Base-by-base conservation (phyloP, 2,113 vertebrate genomes). In the Gavialis gangeticus region DNA sequence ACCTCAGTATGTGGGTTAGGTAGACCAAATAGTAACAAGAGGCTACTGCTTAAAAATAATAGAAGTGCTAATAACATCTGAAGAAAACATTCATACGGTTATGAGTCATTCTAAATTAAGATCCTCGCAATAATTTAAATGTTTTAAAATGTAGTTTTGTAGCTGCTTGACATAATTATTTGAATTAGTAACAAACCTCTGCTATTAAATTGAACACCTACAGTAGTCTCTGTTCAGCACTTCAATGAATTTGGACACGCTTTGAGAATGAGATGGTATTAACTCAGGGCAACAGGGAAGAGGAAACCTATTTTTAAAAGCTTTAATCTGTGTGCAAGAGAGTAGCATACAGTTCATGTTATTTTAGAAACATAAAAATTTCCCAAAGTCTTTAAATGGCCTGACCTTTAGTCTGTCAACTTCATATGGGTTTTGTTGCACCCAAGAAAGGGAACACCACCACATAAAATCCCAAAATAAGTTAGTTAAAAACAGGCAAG, bases 401-500 rank as follows among this genome's bases (percentile, higher is more conserved):
- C 62, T 84, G 34, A 62, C 24, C 17, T 66, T 89, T 89, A 15
- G 28, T 89, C 77, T 84, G 56, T 54, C 24, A 24, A 69, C 89
- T 93, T 89, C 7, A 64, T 37, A 62, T 37, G 8, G 56, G 17
- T 21, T 94, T 92, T 89, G 56, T 88, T 91, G 14, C 57, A 27
- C 85, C 85, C 55, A 92, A 22, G 58, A 88, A 89, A 91, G 34
- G 22, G 13, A 92, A 66, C 75, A 19, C 27, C 3, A 25, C 6
- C 2, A 78, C 71, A 24, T 84, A 91, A 85, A n/a, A 28, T 78
- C 58, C 34, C 6, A 56, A 90, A 93, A 94, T 90, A 94, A 28
- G 67, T 7, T 24, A n/a, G 59, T 91, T 94, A 79, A 78, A 83
- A 91, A 69, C 77, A 89, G 77, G 3, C 77, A 7, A 57, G 6